Evolutionary conservation across 2,797 vertebrate genomes (phyloP), one percentile per base, ranked within the genome.

Genomic region (Gambusia yucatana): DNA sequence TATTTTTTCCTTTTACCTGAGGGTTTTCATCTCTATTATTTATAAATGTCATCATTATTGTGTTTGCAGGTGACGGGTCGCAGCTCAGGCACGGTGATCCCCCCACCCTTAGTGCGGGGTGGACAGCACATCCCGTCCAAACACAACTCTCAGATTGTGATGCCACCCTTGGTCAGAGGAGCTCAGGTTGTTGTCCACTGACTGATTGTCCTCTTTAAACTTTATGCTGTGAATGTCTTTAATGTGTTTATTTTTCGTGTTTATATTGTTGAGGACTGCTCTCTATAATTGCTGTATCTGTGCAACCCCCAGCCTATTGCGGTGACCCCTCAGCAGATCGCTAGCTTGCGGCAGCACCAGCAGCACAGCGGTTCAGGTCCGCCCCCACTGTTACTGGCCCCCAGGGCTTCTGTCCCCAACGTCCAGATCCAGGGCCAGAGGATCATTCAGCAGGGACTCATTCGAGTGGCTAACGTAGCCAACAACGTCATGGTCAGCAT

Each of bases 401-500:
- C 98, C 0, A 95, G 98, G 70, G 97, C 97, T 0, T 97, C 98
- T 0, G 97, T 98, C 82, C 98, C 98, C 93, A 97, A 95, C n/a
- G 97, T 98, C 75, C 98, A 99, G 88, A 95, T 98, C 76, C 98
- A 99, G 95, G 98, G 98, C 78, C 98, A 99, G 95, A 94, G 98
- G 47, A 98, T 99, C 89, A 99, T 99, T 93, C 98, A 99, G 92
- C 98, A 99, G 93, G 98, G 98, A 55, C 96, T 99, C 77, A 99
- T 99, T 88, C 97, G 98, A 0, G 98, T 99, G 52, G 97, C 98
- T 93, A 99, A 97, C 0, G 98, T 99, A 70, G 95, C 97, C 88
- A 99, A 94, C 80, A 97, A 97, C 83, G 93, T 98, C 86, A 96
- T 99, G 8, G 98, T 99, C 91, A 99, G 97, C 91, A 97, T 98